Base-by-base conservation (phyloP, 2,113 vertebrate species). In the Chiloscyllium plagiosum region DNA sequence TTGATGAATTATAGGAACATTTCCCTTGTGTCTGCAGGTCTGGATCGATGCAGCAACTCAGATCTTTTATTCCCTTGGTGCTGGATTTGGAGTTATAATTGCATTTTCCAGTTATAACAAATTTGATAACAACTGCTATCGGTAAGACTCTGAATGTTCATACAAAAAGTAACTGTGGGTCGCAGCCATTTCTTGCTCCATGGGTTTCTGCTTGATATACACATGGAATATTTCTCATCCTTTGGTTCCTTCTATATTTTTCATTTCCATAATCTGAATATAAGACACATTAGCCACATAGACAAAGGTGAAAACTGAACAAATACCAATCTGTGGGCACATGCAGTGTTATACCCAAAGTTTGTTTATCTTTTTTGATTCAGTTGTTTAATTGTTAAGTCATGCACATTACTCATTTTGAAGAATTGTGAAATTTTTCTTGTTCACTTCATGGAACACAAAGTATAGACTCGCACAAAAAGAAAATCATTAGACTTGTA, bases 21-120 rank as follows among this genome's bases (percentile, higher is more conserved):
- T 93, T 19, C 0, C 96, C 96, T 47, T 97, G 95, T 69, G 97
- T 92, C 0, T 96, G 0, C 97, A 99, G 99, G 99, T 99, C 2
- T 99, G 99, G 99, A 99, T 99, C 96, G 99, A 99, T 97, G 99
- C 99, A 94, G 99, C 99, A 70, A 99, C 99, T 20, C 99, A 99
- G 97, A 99, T 99, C 96, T 99, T 99, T 97, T 99, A 99, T 97
- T 99, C 99, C 26, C 97, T 99, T 96, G 99, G 99, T 96, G 99
- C 99, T 8, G 99, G 99, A 19, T 99, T 99, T 96, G 99, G 99
- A 0, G 99, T 99, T 96, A 97, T 99, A 96, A 99, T 99, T 96
- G 99, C 99, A 4, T 99, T 99, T 97, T 98, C 99, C 96, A 99
- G 99, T 97, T 99, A 99, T 97, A 99, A 99, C 97, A 99, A 99